Evolutionary conservation across 2,888 invertebrate genomes (phyloP), one percentile per base, ranked within the genome.

Genomic region (Aradus depressus): DNA sequence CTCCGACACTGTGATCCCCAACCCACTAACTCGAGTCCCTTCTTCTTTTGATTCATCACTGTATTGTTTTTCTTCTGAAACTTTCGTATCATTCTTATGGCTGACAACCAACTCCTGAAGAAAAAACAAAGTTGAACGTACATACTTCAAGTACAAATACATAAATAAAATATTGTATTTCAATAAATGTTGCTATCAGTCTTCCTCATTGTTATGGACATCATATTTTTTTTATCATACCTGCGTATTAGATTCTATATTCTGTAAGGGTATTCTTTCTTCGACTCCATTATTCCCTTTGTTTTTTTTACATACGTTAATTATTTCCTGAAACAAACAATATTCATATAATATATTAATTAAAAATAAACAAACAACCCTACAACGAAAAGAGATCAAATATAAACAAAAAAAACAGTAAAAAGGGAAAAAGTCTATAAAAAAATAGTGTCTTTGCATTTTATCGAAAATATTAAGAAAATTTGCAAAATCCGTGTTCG

Each of bases 1-100:
- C 1, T 44, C 53, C 3, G 57, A 50, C 1, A 61, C 62, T 18
- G 50, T 52, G 32, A 62, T 35, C 1, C 62, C 62, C 45, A 56
- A 28, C 6, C 48, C 44, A 21, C 54, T 59, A 6, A 55, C 44
- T 39, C 45, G 50, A 3, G 58, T 53, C 32, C 39, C 23, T 19
- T 22, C 16, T 41, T 54, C 51, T n/a, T 38, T 26, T 31, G 19
- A 35, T 23, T 43, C 32, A n/a, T 42, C 38, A 12, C 22, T 43
- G 10, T 10, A 25, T 2, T 16, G 12, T 35, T 31, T 32, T 21
- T 25, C 19, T 4, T 43, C 37, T 10, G 4, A n/a, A n/a, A n/a
- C n/a, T n/a, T n/a, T n/a, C n/a, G n/a, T n/a, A n/a, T n/a, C n/a
- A 23, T 25, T 26, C 43, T n/a, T 23, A 19, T 18, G 22, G 23